Evolutionary conservation across 2,888 invertebrate genomes (phyloP), one percentile per base, ranked within the genome.

Genomic region (Amphipyra berbera): DNA sequence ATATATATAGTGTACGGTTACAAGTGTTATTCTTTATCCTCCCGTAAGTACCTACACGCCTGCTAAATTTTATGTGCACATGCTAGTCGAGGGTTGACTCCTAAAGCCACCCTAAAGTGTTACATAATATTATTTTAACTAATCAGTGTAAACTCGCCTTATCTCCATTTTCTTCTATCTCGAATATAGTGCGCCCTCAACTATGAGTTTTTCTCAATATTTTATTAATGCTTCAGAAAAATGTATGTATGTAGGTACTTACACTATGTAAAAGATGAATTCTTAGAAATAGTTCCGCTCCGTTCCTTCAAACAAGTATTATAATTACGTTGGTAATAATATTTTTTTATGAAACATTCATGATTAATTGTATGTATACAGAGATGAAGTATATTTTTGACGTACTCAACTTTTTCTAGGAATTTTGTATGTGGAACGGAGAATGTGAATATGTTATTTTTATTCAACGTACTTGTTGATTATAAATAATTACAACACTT

Each of bases 281-380:
- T 76, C 72, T 41, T 42, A 65, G 72, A 74, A 78, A 60, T 37
- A 45, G 61, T 73, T 60, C 61, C 61, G 56, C 62, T 38, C 61
- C 55, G 53, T 61, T 58, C 56, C 52, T 68, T 69, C 44, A 63
- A 74, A 78, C 71, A 74, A 76, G 54, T 65, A 62, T 65, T 61
- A 66, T 75, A 73, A 77, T 78, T 77, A 68, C 62, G 56, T 49
- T 56, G 33, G 53, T 59, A 56, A 63, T 68, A 64, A 65, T 53
- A 65, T 68, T 61, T 68, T 30, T 72, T 79, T 55, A 48, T 78
- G 69, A 74, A 78, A 82, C 80, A 62, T 76, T 65, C 74, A 73
- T 83, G 83, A 84, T 84, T 83, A 69, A 82, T 84, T 76, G 73
- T 77, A 71, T 68, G 63, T 78, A 74, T 78, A 74, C 69, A 73